A percentile compares a stretch with the other conserved stretches of the same genome.
These are phyloP conservation scores for Pseudochaenichthys georgianus DNA, from an alignment of 2,797 vertebrate genomes.

Conservation along the genomic window DNA sequence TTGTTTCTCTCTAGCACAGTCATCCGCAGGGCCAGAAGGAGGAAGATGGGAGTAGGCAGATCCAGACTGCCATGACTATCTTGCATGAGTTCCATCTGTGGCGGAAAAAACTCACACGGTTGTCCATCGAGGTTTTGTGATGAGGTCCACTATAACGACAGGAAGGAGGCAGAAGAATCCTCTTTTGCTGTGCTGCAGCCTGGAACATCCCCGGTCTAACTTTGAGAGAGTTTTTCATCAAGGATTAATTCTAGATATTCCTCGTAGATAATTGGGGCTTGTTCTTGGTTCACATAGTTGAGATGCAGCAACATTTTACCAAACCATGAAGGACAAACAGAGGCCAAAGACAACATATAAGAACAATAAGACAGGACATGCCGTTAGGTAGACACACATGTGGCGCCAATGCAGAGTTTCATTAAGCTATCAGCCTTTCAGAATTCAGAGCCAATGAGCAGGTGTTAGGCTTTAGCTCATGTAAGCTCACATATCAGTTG, in stretches of 20 bases:
- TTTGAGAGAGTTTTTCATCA: neutral
- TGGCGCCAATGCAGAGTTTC: neutral
- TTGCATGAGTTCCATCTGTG: constrained; percentile 15
- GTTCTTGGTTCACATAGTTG: too few relatives aligned
- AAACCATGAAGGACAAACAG: neutral
- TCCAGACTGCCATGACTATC: constrained; percentile 6
- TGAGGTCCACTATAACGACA: neutral
- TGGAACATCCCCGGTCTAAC: neutral
- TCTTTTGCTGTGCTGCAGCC: neutral
- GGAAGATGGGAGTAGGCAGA: neutral
- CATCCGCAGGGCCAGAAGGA: constrained; percentile 19
- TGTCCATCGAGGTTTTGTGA: neutral
- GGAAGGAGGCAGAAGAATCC: constrained; percentile 4
- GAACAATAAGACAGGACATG: neutral
- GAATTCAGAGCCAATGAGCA: neutral
- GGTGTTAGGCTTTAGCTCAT: too few relatives aligned
- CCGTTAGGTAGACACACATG: neutral
- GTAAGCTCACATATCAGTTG: neutral
- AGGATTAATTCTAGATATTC: neutral
- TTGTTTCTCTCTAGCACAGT: neutral
- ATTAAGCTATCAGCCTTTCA: neutral
- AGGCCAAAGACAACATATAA: neutral
- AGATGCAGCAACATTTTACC: too few relatives aligned
- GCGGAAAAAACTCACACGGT: constrained; percentile 1
- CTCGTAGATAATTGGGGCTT: neutral